Base-by-base conservation (phyloP, 2,888 invertebrate genomes). In the Troides aeacus region DNA sequence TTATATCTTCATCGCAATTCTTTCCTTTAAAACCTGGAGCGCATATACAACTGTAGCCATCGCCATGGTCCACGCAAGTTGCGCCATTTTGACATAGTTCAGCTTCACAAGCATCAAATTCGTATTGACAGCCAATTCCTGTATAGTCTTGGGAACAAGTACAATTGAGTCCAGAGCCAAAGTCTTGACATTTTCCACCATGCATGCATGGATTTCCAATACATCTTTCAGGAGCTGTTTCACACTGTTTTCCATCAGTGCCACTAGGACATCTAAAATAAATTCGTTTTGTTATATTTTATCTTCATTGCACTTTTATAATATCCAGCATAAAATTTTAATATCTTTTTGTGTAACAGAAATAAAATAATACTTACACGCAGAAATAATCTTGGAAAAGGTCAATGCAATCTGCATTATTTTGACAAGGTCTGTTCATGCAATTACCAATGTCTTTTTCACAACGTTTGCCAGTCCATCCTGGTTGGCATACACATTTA, bases 151-250 rank as follows among this genome's bases (percentile, higher is more conserved):
- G 93, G 0, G 97, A 96, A 79, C 99, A 99, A 5, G 98, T 96
- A 81, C 99, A 99, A 85, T 99, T 99, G 15, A 99, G 93, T 2
- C 98, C 98, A 0, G 98, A 98, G 8, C 99, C 99, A 79, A 97
- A 99, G 86, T 99, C 99, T 89, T 97, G 97, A 79, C 99, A 99
- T 83, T 96, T 96, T 66, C 99, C 99, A 62, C 97, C 97, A 80
- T 99, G 98, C 97, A 98, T 98, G 84, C 99, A 99, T 6, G 98
- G 98, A 79, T 96, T 96, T 39, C 98, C 98, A 72, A 98, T 97
- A 83, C 98, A 98, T 74, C 99, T 95, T 88, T 99, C 98, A 4
- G 99, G 99, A 0, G 99, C 98, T 0, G 98, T 98, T 89, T 99
- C 98, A 85, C 99, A 99, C 84, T 98, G 97, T 87, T 99, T 98